phyloP scores from a whole-genome alignment of 1,140 invertebrate genomes.

The Anadara kagoshimensis region DNA sequence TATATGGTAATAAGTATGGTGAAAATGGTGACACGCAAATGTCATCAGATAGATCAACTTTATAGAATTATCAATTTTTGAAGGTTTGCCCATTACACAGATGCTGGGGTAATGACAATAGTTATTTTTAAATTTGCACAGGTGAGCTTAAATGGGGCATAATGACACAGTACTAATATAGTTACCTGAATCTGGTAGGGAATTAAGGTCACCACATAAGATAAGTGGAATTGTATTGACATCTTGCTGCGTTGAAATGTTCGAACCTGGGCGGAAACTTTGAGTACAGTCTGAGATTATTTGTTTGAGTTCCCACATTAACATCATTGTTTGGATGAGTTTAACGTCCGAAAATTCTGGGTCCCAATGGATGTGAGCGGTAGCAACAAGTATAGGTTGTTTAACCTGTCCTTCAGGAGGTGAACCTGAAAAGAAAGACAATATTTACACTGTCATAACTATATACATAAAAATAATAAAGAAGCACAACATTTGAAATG shows the following conservation, averaged over 20 bases:
- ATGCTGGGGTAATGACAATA: too few species aligned
- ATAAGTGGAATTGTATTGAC: conserved; percentile 92
- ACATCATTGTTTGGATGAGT: conserved; percentile 99
- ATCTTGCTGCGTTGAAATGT: conserved; percentile 75
- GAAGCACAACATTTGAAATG: neutral
- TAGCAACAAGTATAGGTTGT: conserved; percentile 95
- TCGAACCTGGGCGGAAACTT: conserved; percentile 51
- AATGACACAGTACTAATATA: conserved; percentile 12
- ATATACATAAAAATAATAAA: neutral
- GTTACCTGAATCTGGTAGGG: conserved; percentile 95
- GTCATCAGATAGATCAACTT: too few species aligned
- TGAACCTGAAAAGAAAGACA: conserved; percentile 75
- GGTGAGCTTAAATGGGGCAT: too few species aligned
- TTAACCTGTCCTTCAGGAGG: conserved; percentile 80
- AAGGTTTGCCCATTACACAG: too few species aligned
- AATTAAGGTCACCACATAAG: conserved; percentile 99
- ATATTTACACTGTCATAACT: neutral
- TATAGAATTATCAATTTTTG: too few species aligned
- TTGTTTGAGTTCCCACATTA: conserved; percentile 88
- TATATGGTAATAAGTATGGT: too few species aligned
- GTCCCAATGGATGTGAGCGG: conserved; percentile 99
- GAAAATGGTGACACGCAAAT: too few species aligned
- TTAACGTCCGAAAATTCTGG: conserved; percentile 99
- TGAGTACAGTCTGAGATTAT: conserved; percentile 65
- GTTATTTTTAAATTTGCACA: too few species aligned